A percentile compares a stretch with the other conserved stretches of the same genome.
Conservation (phyloP, 2,797 vertebrate species). For the Myotis findleyi region DNA sequence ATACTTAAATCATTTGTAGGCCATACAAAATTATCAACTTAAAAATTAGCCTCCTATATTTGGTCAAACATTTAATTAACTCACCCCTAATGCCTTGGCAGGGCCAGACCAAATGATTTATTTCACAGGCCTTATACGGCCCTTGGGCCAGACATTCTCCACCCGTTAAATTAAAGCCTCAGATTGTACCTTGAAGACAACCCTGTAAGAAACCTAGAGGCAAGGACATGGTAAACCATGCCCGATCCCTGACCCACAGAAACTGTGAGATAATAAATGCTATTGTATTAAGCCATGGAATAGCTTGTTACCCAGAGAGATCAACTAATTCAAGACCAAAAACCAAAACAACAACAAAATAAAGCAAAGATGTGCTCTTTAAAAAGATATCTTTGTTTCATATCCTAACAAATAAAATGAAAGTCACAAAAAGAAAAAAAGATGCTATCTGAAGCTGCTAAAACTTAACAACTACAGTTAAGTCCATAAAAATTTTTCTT, state of each 20-base stretch:
- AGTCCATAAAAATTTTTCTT: neutral
- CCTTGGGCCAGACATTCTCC: no score
- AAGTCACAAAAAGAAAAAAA: neutral
- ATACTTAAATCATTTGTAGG: no score
- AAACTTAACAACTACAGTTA: neutral
- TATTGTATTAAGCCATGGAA: neutral
- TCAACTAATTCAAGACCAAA: neutral
- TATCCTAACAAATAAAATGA: neutral
- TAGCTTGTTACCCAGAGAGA: neutral
- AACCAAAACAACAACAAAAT: neutral
- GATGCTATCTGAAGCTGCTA: neutral
- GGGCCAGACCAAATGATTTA: no score
- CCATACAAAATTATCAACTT: no score
- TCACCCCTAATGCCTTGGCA: no score
- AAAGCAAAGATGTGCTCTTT: neutral
- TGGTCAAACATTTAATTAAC: no score
- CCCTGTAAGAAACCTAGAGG: neutral
- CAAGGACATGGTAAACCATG: neutral
- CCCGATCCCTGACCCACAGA: neutral
- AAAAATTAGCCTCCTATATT: no score
- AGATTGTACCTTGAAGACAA: neutral
- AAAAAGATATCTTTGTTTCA: neutral
- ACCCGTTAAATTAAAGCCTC: neutral
- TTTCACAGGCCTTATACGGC: no score
- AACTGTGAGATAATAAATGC: neutral